phyloP scores from a whole-genome alignment of 2,113 vertebrate species.

The Psittacula cyanocephala region DNA sequence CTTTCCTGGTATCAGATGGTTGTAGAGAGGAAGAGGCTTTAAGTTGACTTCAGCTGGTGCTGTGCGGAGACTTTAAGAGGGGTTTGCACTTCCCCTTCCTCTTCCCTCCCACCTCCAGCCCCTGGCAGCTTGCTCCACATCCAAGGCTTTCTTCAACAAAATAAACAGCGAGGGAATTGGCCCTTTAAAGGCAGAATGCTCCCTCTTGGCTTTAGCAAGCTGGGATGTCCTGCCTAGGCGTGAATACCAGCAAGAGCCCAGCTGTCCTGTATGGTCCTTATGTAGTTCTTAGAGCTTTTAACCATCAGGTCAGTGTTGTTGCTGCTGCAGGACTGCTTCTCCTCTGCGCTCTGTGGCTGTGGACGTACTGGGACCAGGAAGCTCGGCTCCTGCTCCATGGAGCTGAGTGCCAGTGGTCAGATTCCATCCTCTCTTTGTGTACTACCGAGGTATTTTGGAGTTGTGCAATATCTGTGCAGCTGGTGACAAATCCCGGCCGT shows the following conservation, averaged over 20 bases:
- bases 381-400: not conserved
- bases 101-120: conserved; percentile 12
- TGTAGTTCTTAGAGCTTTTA: accelerated
- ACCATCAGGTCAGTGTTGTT: accelerated
- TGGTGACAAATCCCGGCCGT: not conserved
- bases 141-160: not conserved
- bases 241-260: not conserved
- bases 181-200: conserved; percentile 4
- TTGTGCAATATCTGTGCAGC: not conserved
- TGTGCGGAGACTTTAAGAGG: not conserved
- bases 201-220: not conserved
- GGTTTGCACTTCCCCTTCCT: conserved; percentile 22
- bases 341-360: not conserved
- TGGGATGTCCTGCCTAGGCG: not conserved
- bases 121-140: conserved; percentile 3
- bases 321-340: not conserved
- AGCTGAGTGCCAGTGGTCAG: not conserved
- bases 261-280: not conserved
- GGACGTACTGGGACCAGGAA: accelerated
- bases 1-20: not conserved
- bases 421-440: not conserved
- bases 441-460: accelerated
- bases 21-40: not conserved
- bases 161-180: not conserved
- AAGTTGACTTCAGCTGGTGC: not conserved